A percentile compares a stretch with the other conserved stretches of the same genome.
Evolutionary conservation across 2,888 invertebrate species (phyloP).

Genomic region (Parasteatoda lunata): DNA sequence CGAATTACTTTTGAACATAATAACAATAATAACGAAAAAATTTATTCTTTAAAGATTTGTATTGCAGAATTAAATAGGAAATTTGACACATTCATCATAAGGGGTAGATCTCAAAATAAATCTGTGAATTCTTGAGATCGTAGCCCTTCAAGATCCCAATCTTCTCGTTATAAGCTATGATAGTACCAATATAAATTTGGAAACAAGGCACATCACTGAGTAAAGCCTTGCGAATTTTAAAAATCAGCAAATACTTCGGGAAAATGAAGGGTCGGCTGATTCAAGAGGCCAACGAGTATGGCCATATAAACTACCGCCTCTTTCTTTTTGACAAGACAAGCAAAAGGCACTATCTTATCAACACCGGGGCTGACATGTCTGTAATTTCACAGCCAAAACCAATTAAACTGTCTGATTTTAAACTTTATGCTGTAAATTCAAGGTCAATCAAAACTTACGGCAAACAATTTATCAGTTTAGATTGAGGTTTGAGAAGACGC

Average conservation of each 20-base stretch:
- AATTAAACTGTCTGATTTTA: too few species aligned
- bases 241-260: background rate
- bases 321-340: too few species aligned
- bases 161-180: background rate
- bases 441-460: too few species aligned
- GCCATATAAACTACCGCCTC: background rate
- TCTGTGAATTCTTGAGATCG: background rate
- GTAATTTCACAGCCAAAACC: too few species aligned
- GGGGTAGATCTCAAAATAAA: background rate
- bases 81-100: background rate
- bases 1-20: background rate
- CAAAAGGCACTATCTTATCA: too few species aligned
- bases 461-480: too few species aligned
- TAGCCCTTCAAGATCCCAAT: background rate
- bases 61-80: background rate
- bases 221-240: constrained; percentile 5
- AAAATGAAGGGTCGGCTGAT: constrained; percentile 8
- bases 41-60: background rate
- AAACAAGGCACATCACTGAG: constrained; percentile 37
- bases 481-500: too few species aligned
- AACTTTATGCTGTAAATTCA: too few species aligned
- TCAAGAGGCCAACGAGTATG: background rate
- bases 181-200: constrained; percentile 9
- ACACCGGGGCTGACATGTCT: too few species aligned
- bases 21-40: background rate